Conservation (phyloP, 2,113 vertebrate genomes). For the Numida meleagris region DNA sequence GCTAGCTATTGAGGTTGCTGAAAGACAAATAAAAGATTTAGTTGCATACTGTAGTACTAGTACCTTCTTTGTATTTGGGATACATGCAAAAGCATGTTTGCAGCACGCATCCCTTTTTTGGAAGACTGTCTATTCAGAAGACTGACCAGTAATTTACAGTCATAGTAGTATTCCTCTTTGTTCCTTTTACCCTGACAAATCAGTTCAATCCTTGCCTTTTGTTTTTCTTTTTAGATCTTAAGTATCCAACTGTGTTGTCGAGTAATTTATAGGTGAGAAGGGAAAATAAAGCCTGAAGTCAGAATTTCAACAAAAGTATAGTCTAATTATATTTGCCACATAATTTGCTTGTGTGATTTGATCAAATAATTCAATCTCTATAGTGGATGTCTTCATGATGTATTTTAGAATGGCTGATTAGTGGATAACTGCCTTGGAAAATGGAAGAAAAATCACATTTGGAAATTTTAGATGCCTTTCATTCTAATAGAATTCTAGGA, state of each 20-base stretch:
- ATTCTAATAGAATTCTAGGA: not conserved
- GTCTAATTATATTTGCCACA: not conserved
- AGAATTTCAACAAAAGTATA: not conserved
- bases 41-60: not conserved
- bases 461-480: not conserved
- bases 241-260: not conserved
- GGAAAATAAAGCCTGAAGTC: slow-evolving; percentile 5
- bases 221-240: not conserved
- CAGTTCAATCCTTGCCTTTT: not conserved
- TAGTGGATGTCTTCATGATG: not conserved
- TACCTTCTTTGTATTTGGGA: not conserved
- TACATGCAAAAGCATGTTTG: not conserved
- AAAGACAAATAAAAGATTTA: not conserved
- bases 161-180: not conserved
- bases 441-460: not conserved
- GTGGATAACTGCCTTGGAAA: slow-evolving; percentile 8
- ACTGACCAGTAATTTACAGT: not conserved
- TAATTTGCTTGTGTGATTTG: slow-evolving; percentile 34
- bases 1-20: not conserved
- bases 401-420: not conserved
- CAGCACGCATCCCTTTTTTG: not conserved
- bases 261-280: not conserved
- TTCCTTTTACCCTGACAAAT: slow-evolving; percentile 1
- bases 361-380: not conserved
- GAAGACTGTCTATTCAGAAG: not conserved